phyloP scores from a whole-genome alignment of 2,113 vertebrate genomes.

The Tachuris rubrigastra region DNA sequence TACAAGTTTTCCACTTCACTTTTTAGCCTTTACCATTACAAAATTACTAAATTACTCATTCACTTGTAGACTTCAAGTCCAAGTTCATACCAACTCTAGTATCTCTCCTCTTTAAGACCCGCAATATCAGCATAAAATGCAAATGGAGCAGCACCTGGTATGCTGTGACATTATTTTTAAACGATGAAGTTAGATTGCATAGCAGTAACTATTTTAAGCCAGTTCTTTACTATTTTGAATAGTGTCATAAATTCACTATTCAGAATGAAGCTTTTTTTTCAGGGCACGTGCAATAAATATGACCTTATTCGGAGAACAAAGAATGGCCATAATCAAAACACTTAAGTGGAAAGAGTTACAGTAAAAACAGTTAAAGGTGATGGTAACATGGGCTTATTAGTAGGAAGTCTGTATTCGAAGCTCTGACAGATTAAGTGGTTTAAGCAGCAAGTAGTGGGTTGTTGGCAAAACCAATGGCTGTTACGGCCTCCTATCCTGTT shows the following conservation, averaged over 20 bases:
- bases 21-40: not conserved
- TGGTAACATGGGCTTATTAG: not conserved
- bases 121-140: not conserved
- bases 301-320: not conserved
- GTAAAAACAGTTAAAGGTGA: not conserved
- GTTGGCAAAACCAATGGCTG: not conserved
- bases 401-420: not conserved
- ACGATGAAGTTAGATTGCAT: not conserved
- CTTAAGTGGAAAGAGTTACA: not conserved
- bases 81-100: not conserved
- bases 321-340: not conserved
- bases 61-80: not conserved
- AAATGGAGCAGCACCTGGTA: not conserved
- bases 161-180: not conserved
- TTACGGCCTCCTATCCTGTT: accelerated
- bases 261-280: not conserved
- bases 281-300: not conserved
- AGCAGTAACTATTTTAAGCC: not conserved
- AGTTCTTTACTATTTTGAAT: not conserved
- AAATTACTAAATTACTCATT: not conserved
- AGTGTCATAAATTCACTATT: not conserved
- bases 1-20: not conserved
- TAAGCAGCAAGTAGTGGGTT: not conserved
- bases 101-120: not conserved
- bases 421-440: not conserved